Conservation (phyloP, 2,113 vertebrate species). For the Pollimyrus isidori region DNA sequence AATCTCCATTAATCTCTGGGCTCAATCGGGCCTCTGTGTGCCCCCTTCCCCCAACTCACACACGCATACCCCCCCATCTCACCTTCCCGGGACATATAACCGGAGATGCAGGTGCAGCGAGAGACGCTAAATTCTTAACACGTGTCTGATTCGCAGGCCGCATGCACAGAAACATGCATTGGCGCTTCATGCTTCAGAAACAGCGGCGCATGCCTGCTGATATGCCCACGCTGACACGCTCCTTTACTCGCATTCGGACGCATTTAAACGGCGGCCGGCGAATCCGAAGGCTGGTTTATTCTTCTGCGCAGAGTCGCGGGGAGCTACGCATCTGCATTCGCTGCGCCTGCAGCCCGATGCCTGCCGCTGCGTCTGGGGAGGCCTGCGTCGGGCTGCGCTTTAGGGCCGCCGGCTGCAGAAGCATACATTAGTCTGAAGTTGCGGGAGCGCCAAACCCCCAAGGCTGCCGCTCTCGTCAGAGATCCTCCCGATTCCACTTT, state of each 20-base stretch:
- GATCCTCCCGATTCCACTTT: background rate
- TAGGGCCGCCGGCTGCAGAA: background rate
- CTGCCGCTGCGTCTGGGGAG: background rate
- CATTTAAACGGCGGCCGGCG: background rate
- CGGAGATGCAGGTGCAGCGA: background rate
- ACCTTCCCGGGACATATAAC: background rate
- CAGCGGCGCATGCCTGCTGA: background rate
- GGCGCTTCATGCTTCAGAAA: background rate
- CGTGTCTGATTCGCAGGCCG: background rate
- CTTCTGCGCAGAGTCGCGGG: background rate
- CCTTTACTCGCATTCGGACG: background rate
- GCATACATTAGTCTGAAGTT: background rate
- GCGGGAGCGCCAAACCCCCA: background rate
- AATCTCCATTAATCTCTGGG: constrained; percentile 21
- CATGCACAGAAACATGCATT: background rate
- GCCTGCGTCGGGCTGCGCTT: background rate
- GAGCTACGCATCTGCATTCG: background rate
- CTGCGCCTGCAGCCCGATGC: background rate
- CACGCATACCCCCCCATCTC: background rate
- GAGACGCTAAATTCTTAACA: background rate
- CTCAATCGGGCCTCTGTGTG: background rate
- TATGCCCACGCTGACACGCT: background rate
- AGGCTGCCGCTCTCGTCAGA: background rate
- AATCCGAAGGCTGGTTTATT: background rate
- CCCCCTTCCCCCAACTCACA: background rate